Conservation (phyloP, 2,797 vertebrate genomes). For the Darevskia nairensis region DNA sequence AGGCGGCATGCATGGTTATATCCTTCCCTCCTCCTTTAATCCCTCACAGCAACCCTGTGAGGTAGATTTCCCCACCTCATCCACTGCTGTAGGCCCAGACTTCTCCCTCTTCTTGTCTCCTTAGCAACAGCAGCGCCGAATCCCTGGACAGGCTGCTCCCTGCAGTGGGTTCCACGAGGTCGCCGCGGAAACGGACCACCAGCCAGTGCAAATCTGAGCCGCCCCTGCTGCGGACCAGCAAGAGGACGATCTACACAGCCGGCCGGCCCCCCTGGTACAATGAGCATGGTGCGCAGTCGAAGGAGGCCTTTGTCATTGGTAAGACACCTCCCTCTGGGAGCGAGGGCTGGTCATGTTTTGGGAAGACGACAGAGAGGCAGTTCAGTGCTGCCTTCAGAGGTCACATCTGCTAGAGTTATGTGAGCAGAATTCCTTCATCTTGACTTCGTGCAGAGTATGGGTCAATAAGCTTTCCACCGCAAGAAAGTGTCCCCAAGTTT, state of each 20-base stretch:
- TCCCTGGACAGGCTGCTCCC: slow-evolving; percentile 91
- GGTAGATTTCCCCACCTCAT: no score
- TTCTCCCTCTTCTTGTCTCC: accelerated
- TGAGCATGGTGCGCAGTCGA: slow-evolving; percentile 95
- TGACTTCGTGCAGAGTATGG: no score
- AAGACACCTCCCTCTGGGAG: neutral
- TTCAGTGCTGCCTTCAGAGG: no score
- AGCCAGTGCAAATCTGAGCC: slow-evolving; percentile 98
- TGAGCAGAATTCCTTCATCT: no score
- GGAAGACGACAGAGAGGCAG: no score
- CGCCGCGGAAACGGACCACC: slow-evolving; percentile 91
- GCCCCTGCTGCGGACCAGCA: slow-evolving; percentile 92
- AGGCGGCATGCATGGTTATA: neutral
- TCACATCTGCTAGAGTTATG: no score
- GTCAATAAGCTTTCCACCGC: no score
- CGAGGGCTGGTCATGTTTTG: no score
- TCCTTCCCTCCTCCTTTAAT: no score
- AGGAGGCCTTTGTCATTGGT: slow-evolving; percentile 98
- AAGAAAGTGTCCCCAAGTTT: no score
- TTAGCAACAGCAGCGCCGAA: slow-evolving; percentile 81
- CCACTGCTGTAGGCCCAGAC: neutral
- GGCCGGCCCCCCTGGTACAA: slow-evolving; percentile 98
- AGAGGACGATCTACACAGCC: slow-evolving; percentile 97
- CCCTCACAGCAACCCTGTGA: neutral
- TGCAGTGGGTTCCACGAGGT: slow-evolving; percentile 78